These are phyloP conservation scores for Allobates femoralis DNA, from an alignment of 2,797 vertebrate genomes.

Conservation along the genomic window DNA sequence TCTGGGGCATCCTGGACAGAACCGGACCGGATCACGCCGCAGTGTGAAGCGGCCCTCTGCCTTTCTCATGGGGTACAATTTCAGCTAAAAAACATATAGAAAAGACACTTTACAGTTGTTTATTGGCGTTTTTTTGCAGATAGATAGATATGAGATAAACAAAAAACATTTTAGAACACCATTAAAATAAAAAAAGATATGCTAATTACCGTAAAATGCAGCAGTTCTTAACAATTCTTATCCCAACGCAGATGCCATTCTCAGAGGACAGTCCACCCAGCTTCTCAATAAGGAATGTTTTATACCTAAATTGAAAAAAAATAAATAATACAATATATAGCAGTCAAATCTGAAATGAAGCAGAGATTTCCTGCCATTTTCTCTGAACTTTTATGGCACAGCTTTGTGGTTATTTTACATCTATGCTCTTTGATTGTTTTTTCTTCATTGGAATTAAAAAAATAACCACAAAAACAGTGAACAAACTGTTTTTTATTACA, in stretches of 20 bases:
- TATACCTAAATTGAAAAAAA: constrained; percentile 31
- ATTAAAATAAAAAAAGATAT: too few species aligned
- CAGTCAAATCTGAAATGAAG: background rate
- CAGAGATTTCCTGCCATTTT: background rate
- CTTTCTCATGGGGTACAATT: too few species aligned
- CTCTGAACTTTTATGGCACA: background rate
- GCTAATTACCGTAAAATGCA: constrained; percentile 44
- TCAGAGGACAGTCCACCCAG: background rate
- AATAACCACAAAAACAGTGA: too few species aligned
- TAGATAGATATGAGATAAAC: too few species aligned
- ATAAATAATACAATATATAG: too few species aligned
- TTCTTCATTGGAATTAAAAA: background rate
- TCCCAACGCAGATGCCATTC: background rate
- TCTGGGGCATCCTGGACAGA: too few species aligned
- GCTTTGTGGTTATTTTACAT: background rate
- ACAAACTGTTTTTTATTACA: too few species aligned
- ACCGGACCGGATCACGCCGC: too few species aligned
- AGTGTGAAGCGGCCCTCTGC: too few species aligned
- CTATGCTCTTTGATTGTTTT: background rate
- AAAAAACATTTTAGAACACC: background rate
- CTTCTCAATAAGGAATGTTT: constrained; percentile 8
- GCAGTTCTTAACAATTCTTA: constrained; percentile 52
- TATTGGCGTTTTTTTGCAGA: too few species aligned
- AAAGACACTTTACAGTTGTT: too few species aligned
- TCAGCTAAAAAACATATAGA: too few species aligned